phyloP scores from a whole-genome alignment of 2,113 vertebrate genomes.

The Anthoscopus minutus region DNA sequence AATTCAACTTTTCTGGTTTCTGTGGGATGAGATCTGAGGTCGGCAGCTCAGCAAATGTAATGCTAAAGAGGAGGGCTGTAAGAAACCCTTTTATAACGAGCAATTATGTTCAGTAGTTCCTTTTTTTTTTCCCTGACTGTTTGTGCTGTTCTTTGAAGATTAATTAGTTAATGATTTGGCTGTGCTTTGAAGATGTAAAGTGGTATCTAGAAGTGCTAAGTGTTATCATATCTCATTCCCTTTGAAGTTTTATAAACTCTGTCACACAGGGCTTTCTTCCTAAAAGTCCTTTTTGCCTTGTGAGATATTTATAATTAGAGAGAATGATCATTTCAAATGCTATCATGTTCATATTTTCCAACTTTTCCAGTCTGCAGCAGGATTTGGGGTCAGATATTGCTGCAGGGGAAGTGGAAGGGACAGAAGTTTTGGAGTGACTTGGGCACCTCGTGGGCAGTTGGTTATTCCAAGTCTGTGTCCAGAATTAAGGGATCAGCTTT shows the following conservation, averaged over 20 bases:
- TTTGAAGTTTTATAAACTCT: slow-evolving; percentile 63
- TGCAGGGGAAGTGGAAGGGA: background rate
- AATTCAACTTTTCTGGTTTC: background rate
- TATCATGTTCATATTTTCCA: background rate
- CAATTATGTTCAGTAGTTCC: slow-evolving; percentile 39
- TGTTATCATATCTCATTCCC: slow-evolving; percentile 51
- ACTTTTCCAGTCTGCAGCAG: background rate
- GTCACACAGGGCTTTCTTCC: slow-evolving; percentile 19
- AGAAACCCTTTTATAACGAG: slow-evolving; percentile 20
- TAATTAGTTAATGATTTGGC: slow-evolving; percentile 65
- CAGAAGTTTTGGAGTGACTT: background rate
- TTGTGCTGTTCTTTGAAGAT: slow-evolving; percentile 57
- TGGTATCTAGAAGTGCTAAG: slow-evolving; percentile 55
- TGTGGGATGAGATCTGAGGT: background rate
- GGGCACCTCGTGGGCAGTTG: background rate
- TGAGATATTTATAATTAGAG: slow-evolving; percentile 50
- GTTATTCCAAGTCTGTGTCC: background rate
- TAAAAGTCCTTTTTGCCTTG: slow-evolving; percentile 58
- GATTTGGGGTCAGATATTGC: background rate
- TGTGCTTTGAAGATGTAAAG: slow-evolving; percentile 56
- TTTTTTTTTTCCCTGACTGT: background rate
- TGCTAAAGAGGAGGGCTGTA: background rate
- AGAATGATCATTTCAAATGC: background rate
- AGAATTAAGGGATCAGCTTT: background rate
- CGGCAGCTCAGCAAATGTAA: background rate